phyloP scores from a whole-genome alignment of 2,888 invertebrate genomes.

The Thalpophila matura region DNA sequence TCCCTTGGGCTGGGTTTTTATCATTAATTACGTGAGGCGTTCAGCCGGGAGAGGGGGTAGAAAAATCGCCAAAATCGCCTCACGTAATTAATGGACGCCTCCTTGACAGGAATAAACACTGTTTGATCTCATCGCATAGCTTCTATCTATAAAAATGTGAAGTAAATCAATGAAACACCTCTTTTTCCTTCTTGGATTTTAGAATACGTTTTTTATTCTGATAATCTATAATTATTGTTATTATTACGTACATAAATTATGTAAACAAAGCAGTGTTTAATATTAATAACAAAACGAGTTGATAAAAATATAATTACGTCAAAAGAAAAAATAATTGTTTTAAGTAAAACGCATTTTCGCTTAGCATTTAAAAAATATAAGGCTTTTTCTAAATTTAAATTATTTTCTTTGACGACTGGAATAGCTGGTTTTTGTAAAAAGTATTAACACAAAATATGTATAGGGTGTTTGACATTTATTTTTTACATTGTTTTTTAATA shows the following conservation, averaged over 20 bases:
- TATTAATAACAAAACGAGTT: background rate
- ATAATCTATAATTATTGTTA: conserved; percentile 50
- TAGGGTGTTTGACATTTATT: background rate
- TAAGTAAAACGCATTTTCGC: conserved; percentile 32
- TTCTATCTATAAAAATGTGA: background rate
- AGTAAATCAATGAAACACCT: conserved; percentile 18
- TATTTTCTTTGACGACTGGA: background rate
- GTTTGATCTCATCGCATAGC: background rate
- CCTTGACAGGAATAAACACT: too few relatives aligned
- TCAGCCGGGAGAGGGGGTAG: too few relatives aligned
- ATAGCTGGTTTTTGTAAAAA: background rate
- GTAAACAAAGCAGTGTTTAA: too few relatives aligned
- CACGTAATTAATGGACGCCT: too few relatives aligned
- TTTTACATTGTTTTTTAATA: too few relatives aligned
- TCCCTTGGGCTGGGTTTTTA: too few relatives aligned
- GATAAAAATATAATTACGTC: conserved; percentile 2
- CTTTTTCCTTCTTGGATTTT: conserved; percentile 32
- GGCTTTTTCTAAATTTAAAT: background rate
- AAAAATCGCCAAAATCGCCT: too few relatives aligned
- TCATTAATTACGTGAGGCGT: too few relatives aligned
- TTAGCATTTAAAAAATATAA: conserved; percentile 26
- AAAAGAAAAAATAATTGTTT: conserved; percentile 25
- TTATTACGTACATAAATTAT: conserved; percentile 55
- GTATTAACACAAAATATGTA: background rate
- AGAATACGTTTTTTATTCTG: conserved; percentile 36